phyloP scores from a whole-genome alignment of 1,140 invertebrate species.

The Leucophenga varia region DNA sequence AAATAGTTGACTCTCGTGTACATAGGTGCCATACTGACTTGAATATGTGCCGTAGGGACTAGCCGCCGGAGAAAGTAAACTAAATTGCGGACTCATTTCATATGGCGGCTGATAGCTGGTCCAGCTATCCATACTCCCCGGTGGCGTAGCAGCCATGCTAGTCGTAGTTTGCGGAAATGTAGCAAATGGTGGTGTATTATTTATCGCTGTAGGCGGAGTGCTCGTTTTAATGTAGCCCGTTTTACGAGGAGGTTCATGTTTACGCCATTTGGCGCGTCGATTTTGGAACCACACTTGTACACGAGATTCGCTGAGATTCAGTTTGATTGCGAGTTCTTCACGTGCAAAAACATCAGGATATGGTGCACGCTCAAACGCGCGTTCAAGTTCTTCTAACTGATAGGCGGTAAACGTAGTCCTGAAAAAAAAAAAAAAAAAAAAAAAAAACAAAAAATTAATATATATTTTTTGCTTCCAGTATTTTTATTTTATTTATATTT shows the following conservation, averaged over 20 bases:
- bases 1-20: slow-evolving; percentile 53
- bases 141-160: slow-evolving; percentile 63
- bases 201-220: slow-evolving; percentile 61
- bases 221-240: slow-evolving; percentile 73
- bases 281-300: slow-evolving; percentile 88
- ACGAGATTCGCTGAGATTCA: slow-evolving; percentile 88
- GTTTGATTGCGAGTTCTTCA: slow-evolving; percentile 87
- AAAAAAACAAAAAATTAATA: no score
- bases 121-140: slow-evolving; percentile 70
- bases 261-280: slow-evolving; percentile 95
- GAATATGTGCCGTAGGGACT: slow-evolving; percentile 62
- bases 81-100: slow-evolving; percentile 70
- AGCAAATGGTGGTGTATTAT: slow-evolving; percentile 65
- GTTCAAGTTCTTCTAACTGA: slow-evolving; percentile 91
- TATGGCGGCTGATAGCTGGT: slow-evolving; percentile 72
- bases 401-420: slow-evolving; percentile 97
- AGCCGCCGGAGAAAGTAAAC: slow-evolving; percentile 69
- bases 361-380: slow-evolving; percentile 90
- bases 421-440: slow-evolving; percentile 36
- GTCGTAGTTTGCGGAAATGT: slow-evolving; percentile 62
- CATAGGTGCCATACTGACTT: slow-evolving; percentile 51
- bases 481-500: no score
- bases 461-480: no score
- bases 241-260: slow-evolving; percentile 94
- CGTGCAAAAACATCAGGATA: slow-evolving; percentile 96